A percentile compares a stretch with the other conserved stretches of the same genome.
Conservation (phyloP, 2,888 invertebrate species). For the Limenitis camilla region DNA sequence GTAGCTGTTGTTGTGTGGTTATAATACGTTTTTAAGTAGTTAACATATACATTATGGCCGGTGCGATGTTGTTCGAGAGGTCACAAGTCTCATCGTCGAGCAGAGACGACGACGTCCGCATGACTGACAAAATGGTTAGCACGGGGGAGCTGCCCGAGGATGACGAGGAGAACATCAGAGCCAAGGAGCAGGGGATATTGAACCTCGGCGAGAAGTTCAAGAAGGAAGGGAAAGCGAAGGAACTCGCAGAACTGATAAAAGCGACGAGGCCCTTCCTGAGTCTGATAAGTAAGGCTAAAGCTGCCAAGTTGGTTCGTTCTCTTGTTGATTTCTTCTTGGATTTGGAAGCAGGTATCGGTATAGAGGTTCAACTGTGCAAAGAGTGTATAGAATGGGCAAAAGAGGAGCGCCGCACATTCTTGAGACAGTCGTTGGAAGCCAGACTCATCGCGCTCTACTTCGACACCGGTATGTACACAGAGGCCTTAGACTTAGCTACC, state of each 20-base stretch:
- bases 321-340: constrained; percentile 98
- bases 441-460: constrained; percentile 95
- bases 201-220: constrained; percentile 94
- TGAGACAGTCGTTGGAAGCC: constrained; percentile 96
- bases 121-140: constrained; percentile 84
- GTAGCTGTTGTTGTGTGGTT: constrained; percentile 56
- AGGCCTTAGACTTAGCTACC: constrained; percentile 88
- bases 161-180: constrained; percentile 92
- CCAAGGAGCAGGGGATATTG: constrained; percentile 94
- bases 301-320: constrained; percentile 97
- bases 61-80: constrained; percentile 92
- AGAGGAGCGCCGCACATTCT: constrained; percentile 96
- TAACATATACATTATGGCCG: constrained; percentile 83
- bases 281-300: constrained; percentile 98
- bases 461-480: constrained; percentile 91
- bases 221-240: constrained; percentile 94
- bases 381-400: constrained; percentile 99
- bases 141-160: constrained; percentile 84
- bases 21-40: constrained; percentile 58
- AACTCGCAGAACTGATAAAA: constrained; percentile 93
- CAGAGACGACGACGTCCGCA: constrained; percentile 83
- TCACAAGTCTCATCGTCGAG: constrained; percentile 84
- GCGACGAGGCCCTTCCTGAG: constrained; percentile 95
- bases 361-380: constrained; percentile 93
- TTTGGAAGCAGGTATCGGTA: constrained; percentile 96